phyloP scores from a whole-genome alignment of 2,888 invertebrate genomes.

The Epinotia ramella region DNA sequence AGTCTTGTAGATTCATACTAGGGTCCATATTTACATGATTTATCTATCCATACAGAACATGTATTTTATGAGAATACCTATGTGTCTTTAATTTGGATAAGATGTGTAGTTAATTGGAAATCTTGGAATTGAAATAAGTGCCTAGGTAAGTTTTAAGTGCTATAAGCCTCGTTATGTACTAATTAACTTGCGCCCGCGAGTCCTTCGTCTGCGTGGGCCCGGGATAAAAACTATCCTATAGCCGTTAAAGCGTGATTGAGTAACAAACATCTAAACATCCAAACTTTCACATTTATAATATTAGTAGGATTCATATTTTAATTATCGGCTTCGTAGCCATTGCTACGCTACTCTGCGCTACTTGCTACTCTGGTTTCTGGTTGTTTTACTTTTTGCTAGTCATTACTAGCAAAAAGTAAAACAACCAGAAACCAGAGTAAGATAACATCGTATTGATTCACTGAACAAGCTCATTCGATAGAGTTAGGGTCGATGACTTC shows the following conservation, averaged over 20 bases:
- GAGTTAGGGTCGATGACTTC: conserved; percentile 31
- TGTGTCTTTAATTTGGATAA: conserved; percentile 5
- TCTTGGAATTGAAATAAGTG: neutral
- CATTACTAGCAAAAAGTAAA: conserved; percentile 25
- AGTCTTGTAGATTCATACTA: conserved; percentile 28
- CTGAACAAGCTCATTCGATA: conserved; percentile 20
- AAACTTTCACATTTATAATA: too few species aligned
- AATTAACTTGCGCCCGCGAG: too few species aligned
- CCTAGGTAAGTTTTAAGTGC: neutral
- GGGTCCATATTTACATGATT: conserved; percentile 40
- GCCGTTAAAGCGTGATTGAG: too few species aligned
- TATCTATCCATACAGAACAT: conserved; percentile 18
- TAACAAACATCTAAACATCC: too few species aligned
- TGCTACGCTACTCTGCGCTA: too few species aligned
- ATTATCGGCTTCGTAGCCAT: neutral
- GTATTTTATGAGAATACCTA: conserved; percentile 24
- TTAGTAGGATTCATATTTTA: neutral
- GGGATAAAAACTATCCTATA: too few species aligned
- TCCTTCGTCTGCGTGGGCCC: too few species aligned
- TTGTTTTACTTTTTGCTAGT: too few species aligned
- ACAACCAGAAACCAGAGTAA: conserved; percentile 13
- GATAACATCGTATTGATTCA: conserved; percentile 39
- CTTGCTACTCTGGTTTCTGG: too few species aligned
- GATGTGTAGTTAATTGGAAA: neutral
- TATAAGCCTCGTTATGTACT: neutral